A percentile compares a stretch with the other conserved stretches of the same genome.
Conservation (phyloP, 2,797 vertebrate species). For the Thripadectes ignobilis region DNA sequence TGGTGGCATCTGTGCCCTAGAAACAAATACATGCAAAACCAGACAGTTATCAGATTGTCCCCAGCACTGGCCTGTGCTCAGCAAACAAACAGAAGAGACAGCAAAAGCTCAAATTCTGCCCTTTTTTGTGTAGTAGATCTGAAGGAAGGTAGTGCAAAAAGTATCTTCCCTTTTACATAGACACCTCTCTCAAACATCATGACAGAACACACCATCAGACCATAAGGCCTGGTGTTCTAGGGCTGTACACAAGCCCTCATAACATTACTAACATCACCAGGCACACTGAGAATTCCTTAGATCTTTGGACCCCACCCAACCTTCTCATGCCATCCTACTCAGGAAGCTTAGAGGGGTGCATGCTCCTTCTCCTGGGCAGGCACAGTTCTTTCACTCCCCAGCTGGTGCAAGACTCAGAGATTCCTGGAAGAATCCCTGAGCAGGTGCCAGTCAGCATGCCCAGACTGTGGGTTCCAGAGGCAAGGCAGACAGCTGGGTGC, state of each 20-base stretch:
- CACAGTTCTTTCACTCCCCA: background rate
- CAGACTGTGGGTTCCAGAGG: background rate
- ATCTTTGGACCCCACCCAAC: background rate
- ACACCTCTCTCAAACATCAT: background rate
- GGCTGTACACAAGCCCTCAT: background rate
- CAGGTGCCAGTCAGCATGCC: background rate
- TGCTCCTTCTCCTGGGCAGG: background rate
- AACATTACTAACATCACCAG: background rate
- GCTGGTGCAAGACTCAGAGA: background rate
- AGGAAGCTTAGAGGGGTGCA: background rate
- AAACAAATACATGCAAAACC: conserved; percentile 1
- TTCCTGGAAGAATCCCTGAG: background rate
- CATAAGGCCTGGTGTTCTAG: background rate
- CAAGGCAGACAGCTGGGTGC: background rate
- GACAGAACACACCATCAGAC: background rate
- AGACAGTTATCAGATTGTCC: background rate
- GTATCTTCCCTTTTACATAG: background rate
- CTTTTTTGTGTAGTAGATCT: background rate
- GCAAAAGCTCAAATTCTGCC: background rate
- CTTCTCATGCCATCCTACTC: background rate
- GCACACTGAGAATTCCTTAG: background rate
- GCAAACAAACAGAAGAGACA: background rate
- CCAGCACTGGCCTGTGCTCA: background rate
- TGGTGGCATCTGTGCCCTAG: conserved; percentile 91
- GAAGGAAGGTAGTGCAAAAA: background rate